Percentiles rank a stretch among this genome's conserved stretches.
Conservation (phyloP, 2,888 invertebrate genomes). For the Leucophora obtusa region DNA sequence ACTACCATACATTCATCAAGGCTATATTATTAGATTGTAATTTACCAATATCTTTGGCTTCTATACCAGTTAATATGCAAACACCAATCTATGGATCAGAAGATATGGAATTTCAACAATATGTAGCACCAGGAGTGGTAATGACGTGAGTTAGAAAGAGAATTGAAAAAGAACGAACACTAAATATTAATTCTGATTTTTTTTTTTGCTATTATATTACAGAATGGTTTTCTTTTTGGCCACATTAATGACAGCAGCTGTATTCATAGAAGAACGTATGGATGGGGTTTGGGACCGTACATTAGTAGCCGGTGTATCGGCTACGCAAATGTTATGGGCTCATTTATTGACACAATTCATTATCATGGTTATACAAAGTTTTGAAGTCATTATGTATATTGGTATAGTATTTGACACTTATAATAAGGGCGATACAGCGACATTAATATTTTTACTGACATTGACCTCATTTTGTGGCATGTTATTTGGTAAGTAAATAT, state of each 20-base stretch:
- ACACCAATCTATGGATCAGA: conserved; percentile 85
- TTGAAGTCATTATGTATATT: conserved; percentile 79
- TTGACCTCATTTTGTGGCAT: conserved; percentile 90
- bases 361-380: conserved; percentile 86
- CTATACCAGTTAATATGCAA: conserved; percentile 84
- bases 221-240: conserved; percentile 93
- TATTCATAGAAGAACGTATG: conserved; percentile 88
- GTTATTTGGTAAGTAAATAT: conserved; percentile 82
- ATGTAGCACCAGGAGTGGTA: conserved; percentile 91
- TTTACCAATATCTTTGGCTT: conserved; percentile 80
- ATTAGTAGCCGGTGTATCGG: conserved; percentile 90
- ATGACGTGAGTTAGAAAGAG: conserved; percentile 83
- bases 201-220: conserved; percentile 48
- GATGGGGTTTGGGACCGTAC: conserved; percentile 94
- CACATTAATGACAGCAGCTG: conserved; percentile 88
- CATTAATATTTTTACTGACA: conserved; percentile 83
- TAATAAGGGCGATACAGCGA: conserved; percentile 77
- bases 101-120: conserved; percentile 86
- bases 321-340: conserved; percentile 88
- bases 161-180: too few species aligned
- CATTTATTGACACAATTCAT: conserved; percentile 87
- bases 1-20: conserved; percentile 84
- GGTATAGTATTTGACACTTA: conserved; percentile 77
- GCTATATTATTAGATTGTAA: conserved; percentile 83
- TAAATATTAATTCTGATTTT: too few species aligned